Conservation (phyloP, 2,797 vertebrate genomes). For the Sibirionetta formosa region DNA sequence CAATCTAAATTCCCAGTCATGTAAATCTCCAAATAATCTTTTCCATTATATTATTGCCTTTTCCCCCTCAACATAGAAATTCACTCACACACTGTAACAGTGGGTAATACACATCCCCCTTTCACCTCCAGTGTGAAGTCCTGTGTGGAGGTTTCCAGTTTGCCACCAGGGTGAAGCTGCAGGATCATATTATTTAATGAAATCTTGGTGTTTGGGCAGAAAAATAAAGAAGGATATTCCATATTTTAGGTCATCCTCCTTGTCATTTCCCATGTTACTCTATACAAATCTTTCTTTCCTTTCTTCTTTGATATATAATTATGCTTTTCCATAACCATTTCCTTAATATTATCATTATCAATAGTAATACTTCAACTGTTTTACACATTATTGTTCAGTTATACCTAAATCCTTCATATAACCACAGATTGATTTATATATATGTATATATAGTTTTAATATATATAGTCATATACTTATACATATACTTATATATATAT, state of each 20-base stretch:
- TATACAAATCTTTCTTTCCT: neutral
- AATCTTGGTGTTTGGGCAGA: fast-evolving
- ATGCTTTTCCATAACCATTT: neutral
- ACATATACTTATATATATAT: no score
- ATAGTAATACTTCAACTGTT: neutral
- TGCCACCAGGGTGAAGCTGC: neutral
- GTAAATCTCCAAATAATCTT: neutral
- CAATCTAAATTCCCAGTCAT: neutral
- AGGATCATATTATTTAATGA: neutral
- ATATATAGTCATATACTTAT: no score
- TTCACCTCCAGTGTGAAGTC: neutral
- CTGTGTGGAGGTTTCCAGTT: neutral
- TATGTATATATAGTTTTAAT: neutral
- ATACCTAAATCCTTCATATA: neutral
- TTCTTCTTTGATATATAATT: neutral
- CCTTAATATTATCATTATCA: neutral
- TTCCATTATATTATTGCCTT: neutral
- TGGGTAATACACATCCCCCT: neutral
- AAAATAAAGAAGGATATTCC: neutral
- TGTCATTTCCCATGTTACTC: neutral
- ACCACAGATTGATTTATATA: neutral
- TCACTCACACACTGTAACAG: fast-evolving
- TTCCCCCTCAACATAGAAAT: neutral
- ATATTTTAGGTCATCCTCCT: neutral
- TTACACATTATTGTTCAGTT: neutral